Percentiles rank a stretch among this genome's conserved stretches.
These are phyloP conservation scores for Arizona elegans DNA, from an alignment of 2,113 vertebrate genomes.

Conservation along the genomic window DNA sequence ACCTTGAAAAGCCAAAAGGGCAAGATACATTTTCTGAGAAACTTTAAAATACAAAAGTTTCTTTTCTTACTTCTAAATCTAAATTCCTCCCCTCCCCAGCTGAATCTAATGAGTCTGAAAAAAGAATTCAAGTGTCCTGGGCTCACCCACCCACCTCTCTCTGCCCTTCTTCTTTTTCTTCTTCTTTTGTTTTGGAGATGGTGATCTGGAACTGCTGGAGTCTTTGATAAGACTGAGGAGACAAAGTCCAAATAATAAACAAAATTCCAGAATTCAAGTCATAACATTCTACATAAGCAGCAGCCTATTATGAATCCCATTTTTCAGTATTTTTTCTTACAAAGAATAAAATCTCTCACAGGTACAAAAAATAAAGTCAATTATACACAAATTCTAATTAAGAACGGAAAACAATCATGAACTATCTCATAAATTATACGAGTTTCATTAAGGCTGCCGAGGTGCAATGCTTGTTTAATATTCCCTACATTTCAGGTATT, in stretches of 20 bases:
- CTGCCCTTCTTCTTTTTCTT: slow-evolving; percentile 85
- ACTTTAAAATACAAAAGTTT: not conserved
- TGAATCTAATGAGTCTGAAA: not conserved
- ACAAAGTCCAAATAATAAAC: not conserved
- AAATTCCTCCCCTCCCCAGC: not conserved
- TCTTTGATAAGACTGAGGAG: slow-evolving; percentile 77
- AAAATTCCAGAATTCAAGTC: not conserved
- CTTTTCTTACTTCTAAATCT: not conserved
- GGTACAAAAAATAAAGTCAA: not conserved
- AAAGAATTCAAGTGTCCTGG: not conserved
- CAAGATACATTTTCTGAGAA: not conserved
- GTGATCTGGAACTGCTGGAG: slow-evolving; percentile 76
- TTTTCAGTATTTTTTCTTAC: not conserved
- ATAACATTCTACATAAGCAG: not conserved
- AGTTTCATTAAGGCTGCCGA: not conserved
- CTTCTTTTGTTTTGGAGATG: slow-evolving; percentile 78
- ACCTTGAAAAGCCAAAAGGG: slow-evolving; percentile 62
- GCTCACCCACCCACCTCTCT: slow-evolving; percentile 66
- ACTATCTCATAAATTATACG: not conserved
- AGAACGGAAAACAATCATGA: not conserved
- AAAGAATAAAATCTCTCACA: not conserved
- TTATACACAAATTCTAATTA: not conserved
- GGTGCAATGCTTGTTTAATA: not conserved
- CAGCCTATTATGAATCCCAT: not conserved
- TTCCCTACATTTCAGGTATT: not conserved